phyloP scores from a whole-genome alignment of 2,113 vertebrate species.

The Danio rerio region DNA sequence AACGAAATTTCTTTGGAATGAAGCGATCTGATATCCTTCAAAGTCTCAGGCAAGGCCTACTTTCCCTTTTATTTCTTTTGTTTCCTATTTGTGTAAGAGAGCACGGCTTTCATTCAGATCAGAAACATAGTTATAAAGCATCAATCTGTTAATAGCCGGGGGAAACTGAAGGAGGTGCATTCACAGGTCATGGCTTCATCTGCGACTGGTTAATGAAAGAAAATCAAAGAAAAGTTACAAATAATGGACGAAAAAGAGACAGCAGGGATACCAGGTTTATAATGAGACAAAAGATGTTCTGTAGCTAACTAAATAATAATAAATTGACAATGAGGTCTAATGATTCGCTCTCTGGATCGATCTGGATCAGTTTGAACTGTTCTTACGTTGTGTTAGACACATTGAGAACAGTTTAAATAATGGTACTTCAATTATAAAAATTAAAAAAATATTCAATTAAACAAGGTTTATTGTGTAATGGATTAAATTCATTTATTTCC shows the following conservation, averaged over 20 bases:
- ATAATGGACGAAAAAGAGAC: not conserved
- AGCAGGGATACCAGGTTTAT: not conserved
- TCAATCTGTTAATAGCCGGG: not conserved
- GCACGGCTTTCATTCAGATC: slow-evolving; percentile 11
- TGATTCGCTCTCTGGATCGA: too few relatives aligned
- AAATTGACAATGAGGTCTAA: too few relatives aligned
- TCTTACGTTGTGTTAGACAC: too few relatives aligned
- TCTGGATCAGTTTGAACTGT: too few relatives aligned
- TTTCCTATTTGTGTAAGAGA: slow-evolving; percentile 18
- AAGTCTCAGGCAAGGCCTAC: not conserved
- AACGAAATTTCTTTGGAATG: not conserved
- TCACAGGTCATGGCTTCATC: not conserved
- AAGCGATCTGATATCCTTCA: not conserved
- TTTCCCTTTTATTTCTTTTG: not conserved
- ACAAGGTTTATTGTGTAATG: too few relatives aligned
- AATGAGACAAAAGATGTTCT: not conserved
- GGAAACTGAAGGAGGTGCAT: not conserved
- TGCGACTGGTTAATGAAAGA: slow-evolving; percentile 13
- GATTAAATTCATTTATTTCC: too few relatives aligned
- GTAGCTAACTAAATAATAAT: not conserved
- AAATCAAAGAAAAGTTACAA: not conserved
- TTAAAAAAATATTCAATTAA: too few relatives aligned
- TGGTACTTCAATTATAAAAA: too few relatives aligned
- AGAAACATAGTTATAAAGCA: slow-evolving; percentile 15
- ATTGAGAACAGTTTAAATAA: too few relatives aligned